Evolutionary conservation across 2,113 vertebrate genomes (phyloP), one percentile per base, ranked within the genome.

Genomic region (Tachycineta bicolor): DNA sequence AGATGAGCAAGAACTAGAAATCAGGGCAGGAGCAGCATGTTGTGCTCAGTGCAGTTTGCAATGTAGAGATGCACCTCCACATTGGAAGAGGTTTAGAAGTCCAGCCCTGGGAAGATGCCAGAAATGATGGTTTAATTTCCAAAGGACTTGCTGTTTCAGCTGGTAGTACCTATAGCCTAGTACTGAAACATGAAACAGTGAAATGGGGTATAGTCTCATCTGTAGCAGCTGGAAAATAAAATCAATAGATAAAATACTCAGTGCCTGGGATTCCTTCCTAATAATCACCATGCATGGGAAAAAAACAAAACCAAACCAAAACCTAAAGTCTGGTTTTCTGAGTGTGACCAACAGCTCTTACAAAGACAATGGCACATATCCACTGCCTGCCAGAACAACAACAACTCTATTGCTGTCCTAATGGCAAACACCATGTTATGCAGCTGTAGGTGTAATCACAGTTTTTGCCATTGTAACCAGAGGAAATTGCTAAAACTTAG

Each of bases 21-120:
- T 46, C 14, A 41, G 26, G 34, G 14, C 14, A 17, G 0, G 3
- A 23, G 29, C 4, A 44, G 17, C 0, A 1, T 4, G 19, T 12
- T 17, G 43, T 52, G 22, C 44, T 82, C 20, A 25, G 22, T 12
- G 60, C 52, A 60, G 44, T 14, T 52, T 46, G 3, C 19, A 52
- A 14, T 43, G 29, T 22, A 44, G 19, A 34, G n/a, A 50, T 8
- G 21, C 6, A 11, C 5, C 16, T 63, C 46, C 24, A 64, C 19
- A 2, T 20, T 76, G 37, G 73, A 87, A 68, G 6, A 4, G 7
- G 17, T 26, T 84, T 69, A 69, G 62, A 76, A 85, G 58, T 26
- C 33, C 3, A 24, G 43, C 23, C 21, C 28, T 71, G 8, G 11
- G 31, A 68, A 90, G 46, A 50, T 31, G 31, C 19, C 31, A 37